These are phyloP conservation scores for Paramormyrops kingsleyae DNA, from an alignment of 2,113 vertebrate species.

Conservation along the genomic window DNA sequence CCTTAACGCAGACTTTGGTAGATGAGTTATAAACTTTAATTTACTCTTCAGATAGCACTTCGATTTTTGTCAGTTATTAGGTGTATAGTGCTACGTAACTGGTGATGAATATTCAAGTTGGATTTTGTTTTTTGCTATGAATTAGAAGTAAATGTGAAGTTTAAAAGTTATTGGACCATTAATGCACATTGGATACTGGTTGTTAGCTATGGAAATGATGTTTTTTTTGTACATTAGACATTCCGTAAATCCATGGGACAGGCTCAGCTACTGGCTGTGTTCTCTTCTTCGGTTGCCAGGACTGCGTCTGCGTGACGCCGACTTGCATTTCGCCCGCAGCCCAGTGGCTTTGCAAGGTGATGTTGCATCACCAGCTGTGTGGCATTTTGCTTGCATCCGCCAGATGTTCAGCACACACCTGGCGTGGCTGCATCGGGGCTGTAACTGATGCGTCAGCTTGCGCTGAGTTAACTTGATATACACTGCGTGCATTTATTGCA, in stretches of 20 bases:
- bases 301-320: not conserved
- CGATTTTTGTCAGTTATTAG: not conserved
- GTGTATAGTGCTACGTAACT: not conserved
- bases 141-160: not conserved
- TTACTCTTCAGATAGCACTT: not conserved
- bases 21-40: not conserved
- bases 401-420: not conserved
- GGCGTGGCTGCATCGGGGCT: not conserved
- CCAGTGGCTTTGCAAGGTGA: not conserved
- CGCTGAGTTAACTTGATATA: not conserved
- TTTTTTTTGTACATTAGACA: not conserved
- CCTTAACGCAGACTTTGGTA: not conserved
- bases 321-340: not conserved
- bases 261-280: not conserved
- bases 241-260: not conserved
- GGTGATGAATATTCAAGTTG: not conserved
- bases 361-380: not conserved
- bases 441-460: not conserved
- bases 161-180: not conserved
- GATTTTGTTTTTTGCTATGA: not conserved
- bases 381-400: not conserved
- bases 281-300: not conserved
- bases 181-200: not conserved
- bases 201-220: not conserved
- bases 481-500: not conserved